phyloP scores from a whole-genome alignment of 2,113 vertebrate genomes.

The Sterna hirundo region DNA sequence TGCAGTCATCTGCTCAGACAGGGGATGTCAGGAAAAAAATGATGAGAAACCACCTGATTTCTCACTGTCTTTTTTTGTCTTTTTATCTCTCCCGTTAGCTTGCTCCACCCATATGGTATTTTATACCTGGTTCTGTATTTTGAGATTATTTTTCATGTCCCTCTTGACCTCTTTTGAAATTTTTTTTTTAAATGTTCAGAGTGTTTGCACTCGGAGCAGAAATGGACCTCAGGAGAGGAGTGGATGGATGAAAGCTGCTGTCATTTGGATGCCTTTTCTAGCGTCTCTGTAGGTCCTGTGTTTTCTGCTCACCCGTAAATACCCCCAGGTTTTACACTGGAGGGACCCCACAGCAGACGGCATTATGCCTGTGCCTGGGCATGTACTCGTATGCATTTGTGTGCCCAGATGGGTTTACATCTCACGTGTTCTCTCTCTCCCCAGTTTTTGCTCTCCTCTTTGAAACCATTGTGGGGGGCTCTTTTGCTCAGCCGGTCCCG shows the following conservation, averaged over 20 bases:
- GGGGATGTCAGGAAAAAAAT: not conserved
- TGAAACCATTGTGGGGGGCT: constrained; percentile 13
- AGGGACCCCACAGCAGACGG: not conserved
- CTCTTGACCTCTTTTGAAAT: constrained; percentile 42
- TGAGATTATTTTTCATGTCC: constrained; percentile 26
- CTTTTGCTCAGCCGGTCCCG: constrained; percentile 9
- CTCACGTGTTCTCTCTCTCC: not conserved
- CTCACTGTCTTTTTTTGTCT: not conserved
- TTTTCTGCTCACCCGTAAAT: not conserved
- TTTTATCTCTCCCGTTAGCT: constrained; percentile 23
- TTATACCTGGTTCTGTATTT: constrained; percentile 60
- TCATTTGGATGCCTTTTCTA: not conserved
- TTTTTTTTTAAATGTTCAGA: not conserved
- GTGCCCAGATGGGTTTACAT: not conserved
- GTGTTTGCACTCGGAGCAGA: constrained; percentile 61
- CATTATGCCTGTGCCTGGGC: not conserved
- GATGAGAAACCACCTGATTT: constrained; percentile 23
- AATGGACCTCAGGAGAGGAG: constrained; percentile 34
- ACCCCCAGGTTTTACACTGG: not conserved
- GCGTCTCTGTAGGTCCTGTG: not conserved
- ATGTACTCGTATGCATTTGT: not conserved
- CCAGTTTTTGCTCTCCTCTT: not conserved
- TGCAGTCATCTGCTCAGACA: not conserved
- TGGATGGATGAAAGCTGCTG: constrained; percentile 24
- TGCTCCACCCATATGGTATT: constrained; percentile 49